Conservation (phyloP, 2,888 invertebrate genomes). For the Watsonalla cultraria region DNA sequence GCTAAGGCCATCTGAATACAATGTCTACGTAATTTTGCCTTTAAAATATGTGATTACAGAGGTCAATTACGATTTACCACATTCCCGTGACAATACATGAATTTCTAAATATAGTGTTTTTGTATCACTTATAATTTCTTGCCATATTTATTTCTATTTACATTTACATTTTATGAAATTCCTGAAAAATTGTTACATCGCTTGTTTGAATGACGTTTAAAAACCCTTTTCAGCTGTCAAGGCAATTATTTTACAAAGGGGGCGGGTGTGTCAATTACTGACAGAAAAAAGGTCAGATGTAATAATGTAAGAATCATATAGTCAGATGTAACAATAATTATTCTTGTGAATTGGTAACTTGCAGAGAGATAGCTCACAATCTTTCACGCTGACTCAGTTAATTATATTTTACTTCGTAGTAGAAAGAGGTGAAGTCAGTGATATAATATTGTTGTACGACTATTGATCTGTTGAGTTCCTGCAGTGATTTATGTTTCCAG, state of each 20-base stretch:
- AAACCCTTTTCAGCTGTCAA: not conserved
- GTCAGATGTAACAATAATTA: no score
- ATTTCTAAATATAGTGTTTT: not conserved
- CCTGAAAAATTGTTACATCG: not conserved
- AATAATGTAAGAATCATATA: no score
- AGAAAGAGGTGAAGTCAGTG: no score
- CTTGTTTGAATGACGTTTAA: not conserved
- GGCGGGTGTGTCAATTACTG: not conserved
- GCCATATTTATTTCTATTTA: conserved; percentile 1
- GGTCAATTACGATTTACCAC: not conserved
- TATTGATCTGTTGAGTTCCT: no score
- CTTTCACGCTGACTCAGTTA: no score
- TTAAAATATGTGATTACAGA: not conserved
- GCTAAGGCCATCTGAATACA: not conserved
- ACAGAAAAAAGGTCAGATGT: not conserved
- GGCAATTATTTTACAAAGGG: not conserved
- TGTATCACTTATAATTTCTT: conserved; percentile 20
- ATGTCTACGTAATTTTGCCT: not conserved
- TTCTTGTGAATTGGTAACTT: no score
- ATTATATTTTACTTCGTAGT: no score
- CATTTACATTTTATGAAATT: not conserved
- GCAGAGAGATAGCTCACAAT: no score
- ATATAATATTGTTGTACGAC: no score
- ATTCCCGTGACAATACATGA: not conserved
- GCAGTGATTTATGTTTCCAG: no score